Conservation (phyloP, 2,113 vertebrate genomes). For the Hydropotes inermis region DNA sequence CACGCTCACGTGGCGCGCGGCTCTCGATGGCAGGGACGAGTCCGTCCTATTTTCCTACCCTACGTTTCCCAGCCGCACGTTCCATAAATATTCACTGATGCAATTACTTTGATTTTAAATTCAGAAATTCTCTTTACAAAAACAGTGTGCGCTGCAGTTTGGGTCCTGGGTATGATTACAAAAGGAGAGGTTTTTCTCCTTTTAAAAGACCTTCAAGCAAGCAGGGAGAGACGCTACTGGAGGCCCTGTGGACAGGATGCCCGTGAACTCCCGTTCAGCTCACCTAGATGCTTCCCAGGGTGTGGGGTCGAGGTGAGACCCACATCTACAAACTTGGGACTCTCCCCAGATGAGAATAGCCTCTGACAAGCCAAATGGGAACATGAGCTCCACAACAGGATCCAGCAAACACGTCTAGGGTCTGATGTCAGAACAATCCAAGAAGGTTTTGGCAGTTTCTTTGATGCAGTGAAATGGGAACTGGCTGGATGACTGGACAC, state of each 20-base stretch:
- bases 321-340: not conserved
- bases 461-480: not conserved
- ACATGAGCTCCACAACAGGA: not conserved
- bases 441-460: not conserved
- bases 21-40: not conserved
- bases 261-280: not conserved
- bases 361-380: not conserved
- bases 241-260: not conserved
- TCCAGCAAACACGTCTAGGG: not conserved
- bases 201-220: not conserved
- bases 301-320: not conserved
- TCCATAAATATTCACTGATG: not conserved
- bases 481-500: not conserved
- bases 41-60: not conserved
- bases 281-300: accelerated
- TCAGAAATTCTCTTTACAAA: not conserved
- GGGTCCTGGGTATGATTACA: not conserved
- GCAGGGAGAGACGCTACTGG: not conserved
- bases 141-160: not conserved
- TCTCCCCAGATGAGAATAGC: not conserved
- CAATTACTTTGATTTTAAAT: not conserved
- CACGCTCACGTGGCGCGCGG: too few relatives aligned
- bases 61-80: not conserved
- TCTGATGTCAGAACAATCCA: not conserved
- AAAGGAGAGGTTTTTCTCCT: not conserved